Conservation (phyloP, 2,113 vertebrate genomes). For the Verasper variegatus region DNA sequence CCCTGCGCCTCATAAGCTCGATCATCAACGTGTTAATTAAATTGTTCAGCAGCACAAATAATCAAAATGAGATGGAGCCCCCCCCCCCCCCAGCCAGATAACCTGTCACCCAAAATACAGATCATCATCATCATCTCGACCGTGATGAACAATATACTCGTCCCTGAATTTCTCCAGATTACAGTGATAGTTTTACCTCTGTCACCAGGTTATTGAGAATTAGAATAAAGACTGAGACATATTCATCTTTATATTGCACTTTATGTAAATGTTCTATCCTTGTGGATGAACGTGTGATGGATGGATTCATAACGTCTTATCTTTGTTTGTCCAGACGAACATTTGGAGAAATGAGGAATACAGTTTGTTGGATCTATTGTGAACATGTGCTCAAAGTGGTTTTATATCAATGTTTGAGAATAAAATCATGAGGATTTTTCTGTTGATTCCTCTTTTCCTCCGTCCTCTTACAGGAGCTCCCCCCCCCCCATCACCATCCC, state of each 20-base stretch:
- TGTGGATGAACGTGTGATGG: too few species aligned
- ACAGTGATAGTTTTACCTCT: background rate
- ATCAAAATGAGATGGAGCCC: background rate
- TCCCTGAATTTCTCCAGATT: background rate
- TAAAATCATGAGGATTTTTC: too few species aligned
- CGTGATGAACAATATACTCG: background rate
- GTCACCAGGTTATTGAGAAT: background rate
- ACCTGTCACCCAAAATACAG: background rate
- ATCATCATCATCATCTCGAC: background rate
- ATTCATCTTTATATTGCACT: background rate
- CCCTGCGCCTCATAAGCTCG: conserved; percentile 34
- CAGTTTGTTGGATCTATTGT: too few species aligned
- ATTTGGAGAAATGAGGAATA: background rate
- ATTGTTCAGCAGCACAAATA: conserved; percentile 53
- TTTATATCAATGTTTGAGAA: too few species aligned
- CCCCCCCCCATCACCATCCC: background rate
- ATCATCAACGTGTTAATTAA: conserved; percentile 68
- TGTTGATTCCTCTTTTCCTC: too few species aligned
- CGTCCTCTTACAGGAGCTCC: background rate
- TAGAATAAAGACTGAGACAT: background rate
- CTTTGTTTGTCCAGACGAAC: background rate
- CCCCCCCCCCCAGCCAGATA: background rate
- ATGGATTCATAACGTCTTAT: too few species aligned
- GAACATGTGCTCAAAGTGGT: too few species aligned
- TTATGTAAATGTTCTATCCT: too few species aligned